phyloP scores from a whole-genome alignment of 2,888 invertebrate genomes.

The Aphelenchoides bicaudatus region DNA sequence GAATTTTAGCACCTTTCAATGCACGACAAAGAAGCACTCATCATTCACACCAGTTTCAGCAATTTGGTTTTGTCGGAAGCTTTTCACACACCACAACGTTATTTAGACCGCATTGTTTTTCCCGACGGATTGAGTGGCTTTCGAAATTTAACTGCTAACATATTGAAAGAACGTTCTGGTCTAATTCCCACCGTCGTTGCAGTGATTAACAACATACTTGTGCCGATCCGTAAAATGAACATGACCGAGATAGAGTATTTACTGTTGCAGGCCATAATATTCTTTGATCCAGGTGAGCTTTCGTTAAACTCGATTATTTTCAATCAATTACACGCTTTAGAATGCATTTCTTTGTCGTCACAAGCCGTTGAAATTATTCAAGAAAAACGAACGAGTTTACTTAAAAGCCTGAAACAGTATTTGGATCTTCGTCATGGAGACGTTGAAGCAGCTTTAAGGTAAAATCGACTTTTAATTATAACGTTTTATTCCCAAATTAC shows the following conservation, averaged over 20 bases:
- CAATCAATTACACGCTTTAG: constrained; percentile 33
- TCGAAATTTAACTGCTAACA: constrained; percentile 51
- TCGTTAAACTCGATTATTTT: background rate
- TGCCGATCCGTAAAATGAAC: constrained; percentile 56
- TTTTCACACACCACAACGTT: constrained; percentile 57
- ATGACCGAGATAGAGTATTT: constrained; percentile 57
- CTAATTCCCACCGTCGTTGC: constrained; percentile 59
- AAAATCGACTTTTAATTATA: too few species aligned
- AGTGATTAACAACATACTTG: constrained; percentile 56
- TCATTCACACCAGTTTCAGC: constrained; percentile 54
- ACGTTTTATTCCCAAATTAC: too few species aligned
- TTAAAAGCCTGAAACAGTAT: constrained; percentile 42
- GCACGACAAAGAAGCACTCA: constrained; percentile 42
- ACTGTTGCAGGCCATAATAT: constrained; percentile 54
- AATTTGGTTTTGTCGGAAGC: constrained; percentile 58
- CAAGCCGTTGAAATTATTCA: constrained; percentile 41
- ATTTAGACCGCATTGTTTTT: constrained; percentile 54
- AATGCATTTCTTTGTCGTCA: constrained; percentile 53
- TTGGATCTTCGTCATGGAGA: constrained; percentile 25
- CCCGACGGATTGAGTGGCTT: constrained; percentile 58
- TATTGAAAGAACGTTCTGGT: constrained; percentile 46
- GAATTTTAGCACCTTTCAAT: constrained; percentile 42
- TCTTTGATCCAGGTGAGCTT: constrained; percentile 55
- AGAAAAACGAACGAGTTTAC: constrained; percentile 46
- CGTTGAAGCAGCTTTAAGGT: constrained; percentile 32